These are phyloP conservation scores for Sebastes schlegelii DNA, from an alignment of 2,113 vertebrate genomes.

Conservation along the genomic window DNA sequence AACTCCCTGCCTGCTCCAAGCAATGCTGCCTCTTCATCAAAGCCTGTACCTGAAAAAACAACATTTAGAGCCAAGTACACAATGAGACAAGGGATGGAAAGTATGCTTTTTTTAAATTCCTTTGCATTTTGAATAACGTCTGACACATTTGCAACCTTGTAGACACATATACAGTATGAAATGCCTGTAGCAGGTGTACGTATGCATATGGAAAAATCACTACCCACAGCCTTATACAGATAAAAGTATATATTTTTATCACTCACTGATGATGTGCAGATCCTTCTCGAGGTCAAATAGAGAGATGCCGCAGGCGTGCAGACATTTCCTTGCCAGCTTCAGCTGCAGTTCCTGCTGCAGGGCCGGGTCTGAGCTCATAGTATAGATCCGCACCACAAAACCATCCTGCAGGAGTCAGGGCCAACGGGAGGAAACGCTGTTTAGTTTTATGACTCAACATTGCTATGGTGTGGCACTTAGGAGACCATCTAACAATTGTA, in stretches of 20 bases:
- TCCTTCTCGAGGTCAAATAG: conserved; percentile 98
- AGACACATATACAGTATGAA: not conserved
- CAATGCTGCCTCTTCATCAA: conserved; percentile 97
- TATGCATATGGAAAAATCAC: not conserved
- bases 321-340: conserved; percentile 97
- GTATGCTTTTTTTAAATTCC: not conserved
- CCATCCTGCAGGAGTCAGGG: conserved; percentile 87
- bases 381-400: conserved; percentile 98
- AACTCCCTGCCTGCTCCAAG: conserved; percentile 98
- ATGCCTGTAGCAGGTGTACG: not conserved
- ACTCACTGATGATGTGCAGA: conserved; percentile 98
- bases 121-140: not conserved
- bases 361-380: conserved; percentile 94
- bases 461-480: not conserved
- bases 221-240: not conserved
- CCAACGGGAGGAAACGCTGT: conserved; percentile 4
- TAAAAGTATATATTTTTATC: not conserved
- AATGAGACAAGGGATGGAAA: conserved; percentile 10
- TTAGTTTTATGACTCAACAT: conserved; percentile 23
- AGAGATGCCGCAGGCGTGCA: conserved; percentile 98
- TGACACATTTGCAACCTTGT: conserved; percentile 2
- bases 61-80: conserved; percentile 46
- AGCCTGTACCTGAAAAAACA: conserved; percentile 91
- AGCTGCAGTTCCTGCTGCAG: conserved; percentile 98
- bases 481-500: not conserved